phyloP scores from a whole-genome alignment of 2,113 vertebrate genomes.

The Stomatorhinus ivindoensis region DNA sequence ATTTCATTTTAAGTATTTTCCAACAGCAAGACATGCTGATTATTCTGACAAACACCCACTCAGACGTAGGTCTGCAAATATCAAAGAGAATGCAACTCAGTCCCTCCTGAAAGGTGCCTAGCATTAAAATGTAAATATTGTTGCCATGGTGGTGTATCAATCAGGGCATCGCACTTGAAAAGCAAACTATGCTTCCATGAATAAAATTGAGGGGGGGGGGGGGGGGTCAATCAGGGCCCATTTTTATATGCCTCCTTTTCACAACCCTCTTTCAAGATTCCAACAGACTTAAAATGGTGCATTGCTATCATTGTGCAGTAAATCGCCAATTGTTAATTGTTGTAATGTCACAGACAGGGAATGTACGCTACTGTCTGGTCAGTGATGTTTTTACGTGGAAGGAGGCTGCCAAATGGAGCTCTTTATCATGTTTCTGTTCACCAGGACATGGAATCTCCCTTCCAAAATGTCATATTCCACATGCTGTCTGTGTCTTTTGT shows the following conservation, averaged over 20 bases:
- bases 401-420: not conserved
- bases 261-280: not conserved
- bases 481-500: not conserved
- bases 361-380: not conserved
- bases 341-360: not conserved
- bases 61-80: not conserved
- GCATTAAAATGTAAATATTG: not conserved
- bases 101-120: not conserved
- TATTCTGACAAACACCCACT: not conserved
- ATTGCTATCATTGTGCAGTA: not conserved
- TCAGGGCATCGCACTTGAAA: not conserved
- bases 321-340: not conserved
- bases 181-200: not conserved
- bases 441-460: not conserved
- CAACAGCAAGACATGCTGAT: not conserved
- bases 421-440: not conserved
- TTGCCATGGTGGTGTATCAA: not conserved
- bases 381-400: not conserved
- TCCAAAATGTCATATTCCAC: not conserved
- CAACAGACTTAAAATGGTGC: not conserved
- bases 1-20: not conserved
- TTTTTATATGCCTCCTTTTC: not conserved
- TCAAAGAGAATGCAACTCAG: not conserved
- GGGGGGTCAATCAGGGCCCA: not conserved
- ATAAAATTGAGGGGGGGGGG: not conserved